Conservation (phyloP, 2,888 invertebrate genomes). For the Hybos culiciformis region DNA sequence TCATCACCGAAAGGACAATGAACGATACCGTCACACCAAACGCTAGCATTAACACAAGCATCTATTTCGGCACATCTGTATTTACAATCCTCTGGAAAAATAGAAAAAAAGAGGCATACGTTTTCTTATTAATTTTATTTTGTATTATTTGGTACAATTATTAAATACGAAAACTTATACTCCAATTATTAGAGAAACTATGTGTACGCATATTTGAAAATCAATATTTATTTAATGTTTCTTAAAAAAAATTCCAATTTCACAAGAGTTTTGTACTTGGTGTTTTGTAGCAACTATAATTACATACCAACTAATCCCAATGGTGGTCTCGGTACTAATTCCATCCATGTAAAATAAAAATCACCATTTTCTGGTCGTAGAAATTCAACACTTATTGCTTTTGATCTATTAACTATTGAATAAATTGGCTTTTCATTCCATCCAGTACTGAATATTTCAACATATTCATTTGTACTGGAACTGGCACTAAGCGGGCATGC, state of each 20-base stretch:
- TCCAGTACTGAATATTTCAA: slow-evolving; percentile 74
- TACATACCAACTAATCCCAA: slow-evolving; percentile 34
- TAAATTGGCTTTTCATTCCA: slow-evolving; percentile 52
- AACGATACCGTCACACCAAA: slow-evolving; percentile 67
- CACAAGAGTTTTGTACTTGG: not conserved
- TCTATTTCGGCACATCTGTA: slow-evolving; percentile 65
- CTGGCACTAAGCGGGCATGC: slow-evolving; percentile 42
- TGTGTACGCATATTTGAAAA: too few relatives aligned
- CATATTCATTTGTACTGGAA: slow-evolving; percentile 46
- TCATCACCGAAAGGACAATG: slow-evolving; percentile 73
- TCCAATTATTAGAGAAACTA: too few relatives aligned
- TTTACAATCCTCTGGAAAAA: slow-evolving; percentile 53
- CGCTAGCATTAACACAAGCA: slow-evolving; percentile 63
- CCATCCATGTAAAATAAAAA: slow-evolving; percentile 71
- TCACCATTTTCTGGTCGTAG: slow-evolving; percentile 59
- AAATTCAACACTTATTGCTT: slow-evolving; percentile 66
- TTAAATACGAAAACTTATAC: too few relatives aligned
- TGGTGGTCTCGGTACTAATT: slow-evolving; percentile 46
- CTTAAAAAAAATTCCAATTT: not conserved
- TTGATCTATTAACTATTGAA: slow-evolving; percentile 42
- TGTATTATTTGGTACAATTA: not conserved
- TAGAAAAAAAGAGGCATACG: not conserved
- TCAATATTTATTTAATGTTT: too few relatives aligned
- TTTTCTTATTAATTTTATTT: slow-evolving; percentile 3
- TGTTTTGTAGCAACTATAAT: not conserved